Evolutionary conservation across 2,797 vertebrate species (phyloP), one percentile per base, ranked within the genome.

Genomic region (Xenopus petersii): DNA sequence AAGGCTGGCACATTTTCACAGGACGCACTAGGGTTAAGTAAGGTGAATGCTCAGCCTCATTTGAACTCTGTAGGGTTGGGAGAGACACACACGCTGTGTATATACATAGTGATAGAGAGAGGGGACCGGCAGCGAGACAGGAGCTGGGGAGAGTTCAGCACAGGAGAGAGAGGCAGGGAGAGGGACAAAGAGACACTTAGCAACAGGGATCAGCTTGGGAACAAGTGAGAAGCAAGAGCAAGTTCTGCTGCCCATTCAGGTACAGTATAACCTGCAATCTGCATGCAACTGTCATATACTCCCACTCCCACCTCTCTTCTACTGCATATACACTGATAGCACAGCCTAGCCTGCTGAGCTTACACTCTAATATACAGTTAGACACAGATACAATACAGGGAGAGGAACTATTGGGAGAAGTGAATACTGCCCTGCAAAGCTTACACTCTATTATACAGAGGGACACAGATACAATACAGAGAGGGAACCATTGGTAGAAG

Each of bases 21-120:
- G 75, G 75, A 72, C 65, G 70, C 59, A 77, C 70, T 68, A 73
- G 75, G 75, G 75, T 77, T 68, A 77, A 73, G 70, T 77, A 68
- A 77, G 75, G 75, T 77, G 70, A 77, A 64, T 47, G 58, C 70
- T 68, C 70, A 72, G 75, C 75, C 75, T 77, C 58, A 73, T 36
- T 10, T 77, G 75, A 77, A 72, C 75, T 68, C 70, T 67, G 59
- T 33, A 63, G 75, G 75, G 75, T 64, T 71, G 75, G 75, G 64
- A 68, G 48, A 72, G 58, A 67, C 47, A 67, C 26, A 56, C 48
- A 61, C 47, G 15, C 69, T 51, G 42, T 71, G 47, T 77, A 63
- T 71, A 67, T 60, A 77, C 65, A 71, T 56, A 67, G 54, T 58
- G 26, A 69, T 54, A 69, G 36, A 69, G 12, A 26, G 60, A 55